Evolutionary conservation across 1,140 invertebrate genomes (phyloP), one percentile per base, ranked within the genome.

Genomic region (Odontomachus brunneus): DNA sequence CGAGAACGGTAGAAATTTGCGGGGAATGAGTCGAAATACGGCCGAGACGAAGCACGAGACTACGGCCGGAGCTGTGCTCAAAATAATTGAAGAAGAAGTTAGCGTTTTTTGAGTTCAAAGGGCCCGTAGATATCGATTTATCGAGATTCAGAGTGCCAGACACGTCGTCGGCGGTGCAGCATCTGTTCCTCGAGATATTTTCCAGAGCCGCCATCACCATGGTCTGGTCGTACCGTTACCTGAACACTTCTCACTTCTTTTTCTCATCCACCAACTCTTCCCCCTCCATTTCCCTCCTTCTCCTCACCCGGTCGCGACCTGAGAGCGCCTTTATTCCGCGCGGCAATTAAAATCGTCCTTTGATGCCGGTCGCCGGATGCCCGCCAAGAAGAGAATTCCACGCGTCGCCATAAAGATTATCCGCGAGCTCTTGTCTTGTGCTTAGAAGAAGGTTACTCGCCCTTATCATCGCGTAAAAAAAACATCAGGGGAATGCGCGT

Each of bases 141-240:
- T 80, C 65, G 33, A 48, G 75, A 78, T 44, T 29, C 62, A 15
- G n/a, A n/a, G 14, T 9, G 51, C 75, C 65, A 80, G 75, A 59
- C 69, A 62, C 38, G 38, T 74, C 53, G 67, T 80, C 33, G 59
- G 29, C 44, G 15, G 44, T 63, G 29, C 33, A 75, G 59, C 80
- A 82, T 83, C 81, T 83, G 81, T 26, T 65, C 33, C 57, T 24
- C 59, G 81, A 75, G 72, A 76, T 76, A 57, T 38, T 65, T 9
- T 51, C 49, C 71, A 65, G 71, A 38, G 9, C 44, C 69, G 57
- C 66, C 78, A 63, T 82, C 15, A 33, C 71, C n/a, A n/a, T n/a
- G 29, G 49, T 83, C 60, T 76, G 71, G 9, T 57, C 11, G 14
- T 65, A 29, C n/a, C 49, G 69, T 65, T 75, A 74, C 48, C 71